Base-by-base conservation (phyloP, 2,888 invertebrate species). In the Archips xylosteana region DNA sequence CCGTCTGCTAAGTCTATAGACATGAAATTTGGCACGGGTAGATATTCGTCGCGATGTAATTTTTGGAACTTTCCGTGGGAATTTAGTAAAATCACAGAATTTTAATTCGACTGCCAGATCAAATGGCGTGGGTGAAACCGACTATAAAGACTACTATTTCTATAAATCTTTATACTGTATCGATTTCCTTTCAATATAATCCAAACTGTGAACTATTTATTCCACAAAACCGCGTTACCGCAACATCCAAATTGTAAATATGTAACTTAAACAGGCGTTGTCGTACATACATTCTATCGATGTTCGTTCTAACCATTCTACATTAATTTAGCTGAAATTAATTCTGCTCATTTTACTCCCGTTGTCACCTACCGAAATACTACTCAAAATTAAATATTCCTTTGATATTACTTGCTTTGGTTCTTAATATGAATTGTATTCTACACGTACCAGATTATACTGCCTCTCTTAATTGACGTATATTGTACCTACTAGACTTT, bases 231-330 rank as follows among this genome's bases (percentile, higher is more conserved):
- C 51, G 51, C 51, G 49, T 42, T 60, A 60, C 60, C 71, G 49
- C 71, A 54, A 66, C 60, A 61, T 54, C 34, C 34, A 51, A 66
- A 67, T 66, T 60, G 32, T 60, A 42, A n/a, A 32, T 67, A 45
- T 57, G 62, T 36, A 42, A 60, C 59, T n/a, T 15, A 15, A 60
- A 68, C 59, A 49, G 23, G 47, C 47, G 47, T 36, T 62, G 61
- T 54, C 61, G 39, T 51, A 32, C 57, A 62, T 51, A 32, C 57
- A 62, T 69, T 32, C 51, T 34, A 39, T 42, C 32, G 42, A 45
- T 15, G 54, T 34, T 70, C 49, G 12, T 32, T 51, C 34, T 49
- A 51, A 47, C 5, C 49, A 15, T 47, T 49, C 15, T 51, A 15
- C 51, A 65, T 65, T 51, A 65, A 65, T 65, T 65, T 15, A 57